These are phyloP conservation scores for Enoplosus armatus DNA, from an alignment of 2,797 vertebrate species.

Conservation along the genomic window DNA sequence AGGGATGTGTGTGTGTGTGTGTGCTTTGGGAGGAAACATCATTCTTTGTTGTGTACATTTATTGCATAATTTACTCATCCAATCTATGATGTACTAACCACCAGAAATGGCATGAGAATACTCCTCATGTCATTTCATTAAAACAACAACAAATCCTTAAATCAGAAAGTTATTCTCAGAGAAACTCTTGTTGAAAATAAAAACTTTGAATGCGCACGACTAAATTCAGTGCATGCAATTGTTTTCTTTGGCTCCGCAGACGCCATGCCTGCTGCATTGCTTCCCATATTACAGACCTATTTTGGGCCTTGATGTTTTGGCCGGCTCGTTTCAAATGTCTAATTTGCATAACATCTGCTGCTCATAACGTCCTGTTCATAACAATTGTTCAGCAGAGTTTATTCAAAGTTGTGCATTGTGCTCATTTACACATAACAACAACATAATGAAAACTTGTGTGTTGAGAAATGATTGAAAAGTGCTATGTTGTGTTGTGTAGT, in stretches of 20 bases:
- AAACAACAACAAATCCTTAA: slow-evolving; percentile 14
- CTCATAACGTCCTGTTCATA: slow-evolving; percentile 50
- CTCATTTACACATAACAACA: slow-evolving; percentile 16
- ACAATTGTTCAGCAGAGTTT: slow-evolving; percentile 46
- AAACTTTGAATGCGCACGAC: slow-evolving; percentile 20
- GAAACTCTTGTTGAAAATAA: slow-evolving; percentile 18
- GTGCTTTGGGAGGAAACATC: background rate
- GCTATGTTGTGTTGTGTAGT: background rate
- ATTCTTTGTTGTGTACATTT: slow-evolving; percentile 13
- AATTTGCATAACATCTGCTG: slow-evolving; percentile 77
- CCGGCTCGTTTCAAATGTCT: slow-evolving; percentile 63
- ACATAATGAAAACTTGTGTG: slow-evolving; percentile 17
- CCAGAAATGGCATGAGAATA: background rate
- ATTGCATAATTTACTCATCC: slow-evolving; percentile 25
- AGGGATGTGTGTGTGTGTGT: background rate
- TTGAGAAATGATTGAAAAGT: background rate
- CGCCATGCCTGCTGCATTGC: slow-evolving; percentile 34
- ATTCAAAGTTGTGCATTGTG: slow-evolving; percentile 11
- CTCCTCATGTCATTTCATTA: slow-evolving; percentile 15
- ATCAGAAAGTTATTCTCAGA: background rate
- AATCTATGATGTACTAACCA: slow-evolving; percentile 4
- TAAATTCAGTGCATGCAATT: slow-evolving; percentile 28
- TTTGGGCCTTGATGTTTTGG: slow-evolving; percentile 59
- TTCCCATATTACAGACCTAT: slow-evolving; percentile 61
- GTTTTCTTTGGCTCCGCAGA: slow-evolving; percentile 43